Evolutionary conservation across 35 echinoderm and acorn worm species (phyloP).

Genomic region (Ophioderma brevispina): DNA sequence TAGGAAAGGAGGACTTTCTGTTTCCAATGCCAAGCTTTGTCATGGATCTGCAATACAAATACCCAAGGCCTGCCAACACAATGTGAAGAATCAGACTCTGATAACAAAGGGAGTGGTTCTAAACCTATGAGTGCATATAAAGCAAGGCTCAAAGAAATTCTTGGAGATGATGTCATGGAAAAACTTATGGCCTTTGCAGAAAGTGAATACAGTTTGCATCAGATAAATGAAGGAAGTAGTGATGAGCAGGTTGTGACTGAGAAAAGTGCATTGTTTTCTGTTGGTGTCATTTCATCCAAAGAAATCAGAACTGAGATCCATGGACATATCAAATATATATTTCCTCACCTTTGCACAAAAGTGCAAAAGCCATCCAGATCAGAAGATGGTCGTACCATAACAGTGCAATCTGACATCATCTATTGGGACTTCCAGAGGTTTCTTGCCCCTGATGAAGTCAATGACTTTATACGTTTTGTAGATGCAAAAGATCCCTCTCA

Average conservation of each 20-base stretch:
- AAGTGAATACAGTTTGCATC: neutral
- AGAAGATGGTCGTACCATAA: slow-evolving; percentile 16
- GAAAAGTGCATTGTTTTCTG: neutral
- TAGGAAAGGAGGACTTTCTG: no score
- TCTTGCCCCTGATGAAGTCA: slow-evolving; percentile 8
- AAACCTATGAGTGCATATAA: neutral
- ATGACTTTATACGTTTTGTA: slow-evolving; percentile 55
- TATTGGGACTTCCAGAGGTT: slow-evolving; percentile 41
- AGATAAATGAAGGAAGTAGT: no score
- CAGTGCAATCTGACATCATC: slow-evolving; percentile 22
- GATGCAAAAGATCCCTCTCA: slow-evolving; percentile 11
- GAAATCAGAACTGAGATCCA: slow-evolving; percentile 52
- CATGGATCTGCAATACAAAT: no score
- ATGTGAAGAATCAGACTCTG: no score
- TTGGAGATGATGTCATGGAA: neutral
- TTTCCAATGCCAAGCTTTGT: no score
- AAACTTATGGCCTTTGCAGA: slow-evolving; percentile 31
- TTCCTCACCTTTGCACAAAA: slow-evolving; percentile 66
- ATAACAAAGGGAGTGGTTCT: no score
- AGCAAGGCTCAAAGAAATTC: neutral
- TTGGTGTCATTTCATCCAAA: slow-evolving; percentile 62
- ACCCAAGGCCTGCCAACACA: no score
- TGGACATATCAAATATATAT: slow-evolving; percentile 40
- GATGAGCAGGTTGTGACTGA: no score
- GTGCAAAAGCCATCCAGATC: neutral